Base-by-base conservation (phyloP, 2,888 invertebrate genomes). In the Nymphalis urticae region DNA sequence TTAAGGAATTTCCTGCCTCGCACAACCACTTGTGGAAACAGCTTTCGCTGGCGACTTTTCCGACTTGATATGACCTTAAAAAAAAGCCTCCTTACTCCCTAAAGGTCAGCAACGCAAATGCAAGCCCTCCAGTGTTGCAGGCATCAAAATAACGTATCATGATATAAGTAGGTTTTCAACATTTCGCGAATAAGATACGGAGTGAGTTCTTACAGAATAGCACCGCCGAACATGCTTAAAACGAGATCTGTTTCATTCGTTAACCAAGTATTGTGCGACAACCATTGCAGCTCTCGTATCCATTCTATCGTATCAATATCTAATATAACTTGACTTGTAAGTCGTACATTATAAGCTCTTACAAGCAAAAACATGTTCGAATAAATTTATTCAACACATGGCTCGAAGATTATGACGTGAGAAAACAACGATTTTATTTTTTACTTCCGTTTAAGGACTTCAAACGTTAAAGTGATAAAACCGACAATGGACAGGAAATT, bases 351-450 rank as follows among this genome's bases (percentile, higher is more conserved):
- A 47, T 17, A 5, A 66, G 56, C 19, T 4, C 1, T 42, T 9
- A 58, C 42, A 5, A 42, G 5, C 19, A 27, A 19, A 48, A 19
- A n/a, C 24, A 24, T 2, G 17, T 9, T 68, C 19, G 16, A 4
- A 61, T 63, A 64, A 66, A 60, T 67, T 66, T 69, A 69, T 67
- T 61, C 69, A 69, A 66, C 64, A 64, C 58, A 58, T 58, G 48
- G 36, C 27, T 51, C 19, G 48, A 61, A 51, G 53, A 63, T 66
- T 71, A 69, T 53, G 58, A 72, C 69, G 64, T 72, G 71, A 67
- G 56, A 67, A 66, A 69, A 66, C 50, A 48, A 48, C 50, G 24
- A 56, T 58, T 58, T 27, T 48, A 21, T 62, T 66, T 54, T 62
- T 67, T 62, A 62, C 54, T 62, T 50, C 48, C 17, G 21, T 36